Conservation (phyloP, 2,113 vertebrate species). For the Heterocephalus glaber region DNA sequence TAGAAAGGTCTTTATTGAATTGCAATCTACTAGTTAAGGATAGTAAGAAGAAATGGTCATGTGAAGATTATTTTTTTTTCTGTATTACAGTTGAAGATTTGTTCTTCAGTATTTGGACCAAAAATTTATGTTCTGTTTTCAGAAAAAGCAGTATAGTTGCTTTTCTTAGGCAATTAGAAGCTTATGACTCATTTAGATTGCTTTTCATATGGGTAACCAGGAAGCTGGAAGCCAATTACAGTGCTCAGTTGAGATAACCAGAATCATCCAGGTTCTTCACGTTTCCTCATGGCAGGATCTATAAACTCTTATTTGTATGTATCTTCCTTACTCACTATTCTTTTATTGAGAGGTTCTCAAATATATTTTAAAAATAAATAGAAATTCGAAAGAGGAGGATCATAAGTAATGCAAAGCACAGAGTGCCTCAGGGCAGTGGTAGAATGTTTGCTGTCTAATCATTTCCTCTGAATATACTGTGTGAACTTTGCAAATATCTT, state of each 20-base stretch:
- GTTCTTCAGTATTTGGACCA: background rate
- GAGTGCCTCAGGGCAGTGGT: background rate
- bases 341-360: background rate
- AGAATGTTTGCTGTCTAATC: background rate
- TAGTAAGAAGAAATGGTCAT: background rate
- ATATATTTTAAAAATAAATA: slow-evolving; percentile 11
- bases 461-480: slow-evolving; percentile 12
- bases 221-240: background rate
- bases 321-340: background rate
- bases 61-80: background rate
- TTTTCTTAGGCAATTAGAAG: background rate
- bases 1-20: background rate
- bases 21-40: background rate
- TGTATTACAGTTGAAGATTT: background rate
- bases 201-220: background rate
- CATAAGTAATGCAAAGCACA: slow-evolving; percentile 13
- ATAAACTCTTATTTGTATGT: background rate
- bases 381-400: background rate
- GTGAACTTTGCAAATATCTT: slow-evolving; percentile 53
- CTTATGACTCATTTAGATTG: background rate
- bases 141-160: background rate
- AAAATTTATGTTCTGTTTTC: background rate
- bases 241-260: background rate
- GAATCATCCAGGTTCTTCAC: background rate
- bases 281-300: background rate